These are phyloP conservation scores for Chionodraco myersi DNA, from an alignment of 2,113 vertebrate genomes.

Conservation along the genomic window DNA sequence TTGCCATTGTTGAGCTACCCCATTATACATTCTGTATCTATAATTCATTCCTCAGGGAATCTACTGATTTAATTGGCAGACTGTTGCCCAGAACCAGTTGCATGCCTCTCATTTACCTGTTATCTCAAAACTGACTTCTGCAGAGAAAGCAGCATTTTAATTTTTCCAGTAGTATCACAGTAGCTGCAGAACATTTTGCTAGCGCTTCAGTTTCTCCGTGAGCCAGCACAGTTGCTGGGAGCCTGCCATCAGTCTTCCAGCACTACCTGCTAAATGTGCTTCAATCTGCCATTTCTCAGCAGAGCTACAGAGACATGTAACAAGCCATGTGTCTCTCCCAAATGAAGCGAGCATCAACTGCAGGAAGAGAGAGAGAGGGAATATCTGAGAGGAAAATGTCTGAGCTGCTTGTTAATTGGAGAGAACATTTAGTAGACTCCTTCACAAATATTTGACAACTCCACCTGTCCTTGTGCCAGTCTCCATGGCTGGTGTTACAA, in stretches of 20 bases:
- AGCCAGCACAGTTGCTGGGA: constrained; percentile 18
- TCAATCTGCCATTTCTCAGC: constrained; percentile 55
- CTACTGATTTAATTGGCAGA: constrained; percentile 43
- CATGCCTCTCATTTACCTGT: constrained; percentile 41
- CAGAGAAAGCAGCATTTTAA: constrained; percentile 27
- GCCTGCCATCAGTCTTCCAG: constrained; percentile 40
- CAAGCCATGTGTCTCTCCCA: constrained; percentile 51
- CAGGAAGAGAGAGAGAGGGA: background rate
- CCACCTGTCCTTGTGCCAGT: constrained; percentile 74
- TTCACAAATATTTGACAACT: constrained; percentile 69
- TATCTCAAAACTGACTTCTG: constrained; percentile 27
- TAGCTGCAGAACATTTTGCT: constrained; percentile 28
- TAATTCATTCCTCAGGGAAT: constrained; percentile 34
- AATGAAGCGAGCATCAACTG: constrained; percentile 32
- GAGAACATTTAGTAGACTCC: constrained; percentile 69
- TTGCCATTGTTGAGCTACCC: constrained; percentile 37
- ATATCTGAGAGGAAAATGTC: constrained; percentile 50
- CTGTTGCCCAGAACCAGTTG: constrained; percentile 40
- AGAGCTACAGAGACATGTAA: constrained; percentile 43
- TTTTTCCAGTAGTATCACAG: constrained; percentile 14
- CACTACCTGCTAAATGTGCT: constrained; percentile 51
- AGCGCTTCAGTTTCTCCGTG: constrained; percentile 29
- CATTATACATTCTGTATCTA: constrained; percentile 27
- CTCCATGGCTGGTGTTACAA: constrained; percentile 58
- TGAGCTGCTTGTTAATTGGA: constrained; percentile 74